These are phyloP conservation scores for Selene dorsalis DNA, from an alignment of 2,797 vertebrate species.

Conservation along the genomic window DNA sequence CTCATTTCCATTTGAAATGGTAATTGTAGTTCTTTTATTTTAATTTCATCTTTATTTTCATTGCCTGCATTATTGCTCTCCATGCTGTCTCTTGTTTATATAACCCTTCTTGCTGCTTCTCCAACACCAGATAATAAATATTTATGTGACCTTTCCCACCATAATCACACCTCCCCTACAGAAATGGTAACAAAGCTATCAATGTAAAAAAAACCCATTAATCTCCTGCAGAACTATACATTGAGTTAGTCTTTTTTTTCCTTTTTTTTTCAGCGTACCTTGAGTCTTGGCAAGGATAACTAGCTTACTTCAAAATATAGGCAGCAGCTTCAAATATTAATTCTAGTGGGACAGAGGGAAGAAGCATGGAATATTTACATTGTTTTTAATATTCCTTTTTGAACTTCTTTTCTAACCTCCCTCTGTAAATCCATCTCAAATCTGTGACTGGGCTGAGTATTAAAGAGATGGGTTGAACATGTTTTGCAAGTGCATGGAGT, in stretches of 20 bases:
- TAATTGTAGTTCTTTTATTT: neutral
- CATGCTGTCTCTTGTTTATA: neutral
- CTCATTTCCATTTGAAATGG: neutral
- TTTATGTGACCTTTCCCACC: slow-evolving; percentile 12
- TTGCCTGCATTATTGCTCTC: slow-evolving; percentile 9
- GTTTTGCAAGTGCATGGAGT: slow-evolving; percentile 55
- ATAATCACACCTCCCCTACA: neutral
- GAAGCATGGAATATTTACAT: neutral
- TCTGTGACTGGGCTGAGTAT: slow-evolving; percentile 20
- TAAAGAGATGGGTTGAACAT: slow-evolving; percentile 37
- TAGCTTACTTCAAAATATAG: neutral
- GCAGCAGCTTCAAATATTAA: slow-evolving; percentile 10
- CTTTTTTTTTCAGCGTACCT: neutral
- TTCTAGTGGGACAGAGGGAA: neutral
- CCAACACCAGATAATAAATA: slow-evolving; percentile 25
- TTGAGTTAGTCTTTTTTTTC: slow-evolving; percentile 15
- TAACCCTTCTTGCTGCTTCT: slow-evolving; percentile 12
- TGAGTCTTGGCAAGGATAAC: neutral
- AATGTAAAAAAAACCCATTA: neutral
- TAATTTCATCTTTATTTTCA: neutral
- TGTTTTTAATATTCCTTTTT: slow-evolving; percentile 23
- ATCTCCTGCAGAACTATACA: neutral
- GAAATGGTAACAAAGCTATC: slow-evolving; percentile 10
- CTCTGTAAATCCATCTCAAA: slow-evolving; percentile 25
- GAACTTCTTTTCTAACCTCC: neutral